phyloP scores from a whole-genome alignment of 2,888 invertebrate genomes.

The Thymelicus acteon region DNA sequence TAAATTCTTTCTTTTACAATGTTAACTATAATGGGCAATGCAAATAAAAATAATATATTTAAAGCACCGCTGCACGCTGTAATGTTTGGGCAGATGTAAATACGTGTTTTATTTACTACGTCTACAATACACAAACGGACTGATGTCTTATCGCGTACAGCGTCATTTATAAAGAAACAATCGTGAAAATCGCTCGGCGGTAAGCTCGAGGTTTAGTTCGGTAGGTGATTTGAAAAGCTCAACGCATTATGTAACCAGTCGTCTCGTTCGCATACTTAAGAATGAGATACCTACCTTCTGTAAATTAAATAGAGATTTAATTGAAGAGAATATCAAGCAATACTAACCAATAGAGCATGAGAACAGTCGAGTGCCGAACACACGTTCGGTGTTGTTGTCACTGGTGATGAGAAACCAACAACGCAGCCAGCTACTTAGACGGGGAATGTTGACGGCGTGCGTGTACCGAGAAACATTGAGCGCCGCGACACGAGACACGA shows the following conservation, averaged over 20 bases:
- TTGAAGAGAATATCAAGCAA: slow-evolving; percentile 1
- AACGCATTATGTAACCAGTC: slow-evolving; percentile 52
- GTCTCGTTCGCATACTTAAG: slow-evolving; percentile 43
- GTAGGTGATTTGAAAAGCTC: slow-evolving; percentile 36
- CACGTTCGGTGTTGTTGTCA: slow-evolving; percentile 55
- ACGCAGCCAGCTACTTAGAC: slow-evolving; percentile 42
- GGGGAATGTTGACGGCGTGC: slow-evolving; percentile 41
- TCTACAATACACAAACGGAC: neutral
- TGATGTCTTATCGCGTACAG: neutral
- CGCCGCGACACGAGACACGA: neutral
- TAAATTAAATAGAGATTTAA: slow-evolving; percentile 24
- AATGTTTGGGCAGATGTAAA: neutral
- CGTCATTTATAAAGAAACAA: too few species aligned
- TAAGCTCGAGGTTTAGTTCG: slow-evolving; percentile 7
- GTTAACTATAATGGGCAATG: too few species aligned
- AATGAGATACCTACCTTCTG: slow-evolving; percentile 20
- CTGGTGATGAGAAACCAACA: slow-evolving; percentile 45
- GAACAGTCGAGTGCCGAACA: slow-evolving; percentile 80
- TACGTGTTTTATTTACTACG: neutral
- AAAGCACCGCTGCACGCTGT: too few species aligned
- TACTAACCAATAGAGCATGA: slow-evolving; percentile 81
- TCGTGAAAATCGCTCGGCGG: neutral
- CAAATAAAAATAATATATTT: too few species aligned
- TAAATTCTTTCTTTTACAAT: too few species aligned
- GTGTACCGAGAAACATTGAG: slow-evolving; percentile 2